Base-by-base conservation (phyloP, 2,797 vertebrate genomes). In the Huso huso region DNA sequence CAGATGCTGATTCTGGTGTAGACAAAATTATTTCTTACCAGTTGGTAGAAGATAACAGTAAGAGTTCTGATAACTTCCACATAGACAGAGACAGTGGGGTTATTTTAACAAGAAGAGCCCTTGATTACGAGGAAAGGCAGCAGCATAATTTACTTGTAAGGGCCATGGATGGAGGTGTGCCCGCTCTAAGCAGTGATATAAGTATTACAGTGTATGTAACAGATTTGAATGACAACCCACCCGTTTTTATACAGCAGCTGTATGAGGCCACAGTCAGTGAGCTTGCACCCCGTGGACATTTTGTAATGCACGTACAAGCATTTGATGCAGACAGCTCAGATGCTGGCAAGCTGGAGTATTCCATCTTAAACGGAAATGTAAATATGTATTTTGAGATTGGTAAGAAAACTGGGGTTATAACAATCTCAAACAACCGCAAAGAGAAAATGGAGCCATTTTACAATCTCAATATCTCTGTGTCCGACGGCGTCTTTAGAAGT, bases 211-310 rank as follows among this genome's bases (percentile, higher is more conserved):
- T 99, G 64, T 85, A 90, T 1, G 76, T 99, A 57, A 93, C 88
- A 0, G 95, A 99, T 81, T 85, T 99, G 61, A 99, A 99, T 52
- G 96, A 99, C 82, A 98, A 99, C 0, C 84, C 93, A 0, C 97
- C 97, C 6, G 48, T 83, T 49, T 99, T 99, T 72, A 91, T 88
- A 58, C 91, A 93, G 51, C 83, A 81, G 51, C 69, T 88, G 59
- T 99, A 98, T 70, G 86, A 92, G 79, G 88, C 91, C 64, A 90
- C 78, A 55, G 87, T 99, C 59, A 94, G 93, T 2, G 96, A 97
- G 75, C 76, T 96, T 37, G 93, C 94, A 6, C 78, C 85, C 8
- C 91, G 87, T 2, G 95, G 94, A 48, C 92, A 97, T 79, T 98
- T 99, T 68, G 88, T 98, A 72, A 93, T 84, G 1, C 92, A 93